Base-by-base conservation (phyloP, 2,888 invertebrate species). In the Drosophila koepferae region DNA sequence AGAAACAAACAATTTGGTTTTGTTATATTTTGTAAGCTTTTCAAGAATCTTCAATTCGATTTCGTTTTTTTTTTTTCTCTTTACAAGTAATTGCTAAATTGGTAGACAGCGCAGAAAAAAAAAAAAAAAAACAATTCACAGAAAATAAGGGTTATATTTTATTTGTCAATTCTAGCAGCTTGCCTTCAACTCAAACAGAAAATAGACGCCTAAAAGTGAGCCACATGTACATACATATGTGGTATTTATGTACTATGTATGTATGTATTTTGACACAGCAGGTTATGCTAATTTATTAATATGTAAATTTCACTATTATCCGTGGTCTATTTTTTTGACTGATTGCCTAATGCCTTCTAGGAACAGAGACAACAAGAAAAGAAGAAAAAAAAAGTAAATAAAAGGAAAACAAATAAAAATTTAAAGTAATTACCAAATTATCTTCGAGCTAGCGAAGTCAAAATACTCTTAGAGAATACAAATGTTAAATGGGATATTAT, bases 1-100 rank as follows among this genome's bases (percentile, higher is more conserved):
- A 83, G 72, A 78, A 74, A 87, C 74, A 81, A 76, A 76, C 54
- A 43, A 34, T 66, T 73, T 66, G 49, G 31, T 59, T 67, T 77
- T 67, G 59, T 77, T 66, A 62, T 63, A 61, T 65, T 69, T 53
- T 60, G 63, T 80, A 59, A 46, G 55, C 51, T 49, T 74, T 49
- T n/a, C 16, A 16, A 38, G 23, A 36, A 38, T n/a, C 8, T 18
- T 38, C 48, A 28, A 38, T 48, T 38, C 10, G n/a, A 5, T 56
- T 63, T 60, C 58, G 18, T 36, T n/a, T 14, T 31, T 5, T 18
- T 34, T 34, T 16, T n/a, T n/a, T 20, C 2, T 16, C 3, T 20
- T 20, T 20, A 20, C 20, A 20, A 20, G 20, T 20, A 20, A 20
- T 20, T 20, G 20, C 20, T 20, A 20, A 20, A 31, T 41, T 56